Conservation (phyloP, 2,888 invertebrate genomes). For the Shargacucullia verbasci region DNA sequence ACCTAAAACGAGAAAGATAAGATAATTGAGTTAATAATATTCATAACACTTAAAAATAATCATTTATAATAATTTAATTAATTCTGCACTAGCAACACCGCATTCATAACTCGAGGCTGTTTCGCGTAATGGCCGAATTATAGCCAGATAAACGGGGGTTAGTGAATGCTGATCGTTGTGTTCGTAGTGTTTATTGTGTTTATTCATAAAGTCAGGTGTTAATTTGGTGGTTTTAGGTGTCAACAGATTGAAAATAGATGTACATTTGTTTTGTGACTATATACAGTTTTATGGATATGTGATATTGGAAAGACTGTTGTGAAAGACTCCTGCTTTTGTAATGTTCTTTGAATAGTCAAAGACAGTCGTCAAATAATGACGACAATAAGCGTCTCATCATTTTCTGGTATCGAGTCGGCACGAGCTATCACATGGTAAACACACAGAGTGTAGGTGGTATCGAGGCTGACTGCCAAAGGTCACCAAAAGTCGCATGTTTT, state of each 20-base stretch:
- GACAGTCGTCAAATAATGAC: no score
- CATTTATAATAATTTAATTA: not conserved
- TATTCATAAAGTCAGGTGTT: slow-evolving; percentile 4
- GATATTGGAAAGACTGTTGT: no score
- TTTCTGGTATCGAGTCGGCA: no score
- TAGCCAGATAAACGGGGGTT: slow-evolving; percentile 29
- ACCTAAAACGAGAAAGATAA: no score
- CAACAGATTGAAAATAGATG: not conserved
- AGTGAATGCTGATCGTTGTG: slow-evolving; percentile 27
- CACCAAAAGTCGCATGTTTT: no score
- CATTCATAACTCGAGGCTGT: slow-evolving; percentile 30
- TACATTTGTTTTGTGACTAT: not conserved
- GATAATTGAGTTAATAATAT: slow-evolving; percentile 1
- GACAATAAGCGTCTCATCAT: no score
- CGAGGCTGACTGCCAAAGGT: no score
- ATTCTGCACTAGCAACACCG: slow-evolving; percentile 24
- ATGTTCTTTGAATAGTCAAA: no score
- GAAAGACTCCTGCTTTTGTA: no score
- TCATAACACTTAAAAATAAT: not conserved
- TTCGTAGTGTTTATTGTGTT: slow-evolving; percentile 8
- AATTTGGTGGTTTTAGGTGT: slow-evolving; percentile 15
- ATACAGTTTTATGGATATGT: no score
- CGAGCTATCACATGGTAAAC: no score
- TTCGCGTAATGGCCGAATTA: slow-evolving; percentile 34
- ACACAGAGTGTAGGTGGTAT: no score